Evolutionary conservation across 2,797 vertebrate genomes (phyloP), one percentile per base, ranked within the genome.

Genomic region (Ammospiza maritima): DNA sequence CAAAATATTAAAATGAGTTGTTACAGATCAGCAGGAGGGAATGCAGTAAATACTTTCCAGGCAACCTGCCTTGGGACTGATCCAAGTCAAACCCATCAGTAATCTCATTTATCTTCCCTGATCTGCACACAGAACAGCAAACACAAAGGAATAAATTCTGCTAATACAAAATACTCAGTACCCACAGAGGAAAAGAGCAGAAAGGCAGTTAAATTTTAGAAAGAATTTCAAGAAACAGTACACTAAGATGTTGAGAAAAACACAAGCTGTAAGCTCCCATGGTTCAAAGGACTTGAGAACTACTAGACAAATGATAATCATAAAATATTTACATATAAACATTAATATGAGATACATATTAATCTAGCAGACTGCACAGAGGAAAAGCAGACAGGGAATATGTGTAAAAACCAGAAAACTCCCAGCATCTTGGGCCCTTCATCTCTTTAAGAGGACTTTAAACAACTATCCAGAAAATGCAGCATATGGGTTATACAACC

Each of bases 201-300:
- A 65, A 90, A 85, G 47, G 8, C 71, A 36, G 29, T 7, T 66
- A 66, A 20, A 73, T 47, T 82, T 38, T 21, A 86, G 17, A 80
- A 85, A 56, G 12, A 47, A 47, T 47, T 38, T 56, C 16, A 69
- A 36, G 29, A 80, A 95, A 40, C 9, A 21, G 34, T 17, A 73
- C 15, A 54, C 27, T 23, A 36, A 78, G 50, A 34, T 11, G 16
- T 0, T 62, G 58, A 87, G 60, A 79, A 88, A 78, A 89, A 79
- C 26, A 56, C 29, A 89, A 53, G 16, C 47, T 57, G 29, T 40
- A 65, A 53, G 18, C 27, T 82, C 22, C 61, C 34, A 5, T 36
- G 50, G 61, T 83, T 93, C 69, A 89, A 93, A 95, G 71, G 80
- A 71, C 38, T 86, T 62, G 16, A 90, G 69, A 83, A 79, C 10